Evolutionary conservation across 2,888 invertebrate genomes (phyloP).

Genomic region (Amphipyra tragopoginis): DNA sequence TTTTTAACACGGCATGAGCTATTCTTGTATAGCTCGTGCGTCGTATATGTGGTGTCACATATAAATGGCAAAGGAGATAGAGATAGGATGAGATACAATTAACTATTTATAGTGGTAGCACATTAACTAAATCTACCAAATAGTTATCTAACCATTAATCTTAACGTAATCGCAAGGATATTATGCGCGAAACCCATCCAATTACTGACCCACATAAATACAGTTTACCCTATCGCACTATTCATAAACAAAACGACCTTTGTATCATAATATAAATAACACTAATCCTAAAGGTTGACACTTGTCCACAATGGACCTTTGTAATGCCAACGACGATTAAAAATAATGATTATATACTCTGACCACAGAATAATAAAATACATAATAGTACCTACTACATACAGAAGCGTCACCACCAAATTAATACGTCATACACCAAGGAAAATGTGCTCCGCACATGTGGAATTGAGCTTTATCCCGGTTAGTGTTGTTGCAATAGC

Average conservation of each 20-base stretch:
- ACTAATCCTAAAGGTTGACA: constrained; percentile 40
- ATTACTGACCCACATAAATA: constrained; percentile 52
- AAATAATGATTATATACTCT: constrained; percentile 38
- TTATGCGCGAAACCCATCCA: constrained; percentile 34
- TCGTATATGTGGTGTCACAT: no score
- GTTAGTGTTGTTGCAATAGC: no score
- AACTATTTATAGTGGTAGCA: neutral
- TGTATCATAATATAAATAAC: constrained; percentile 46
- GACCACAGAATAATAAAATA: neutral
- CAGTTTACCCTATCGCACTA: constrained; percentile 45
- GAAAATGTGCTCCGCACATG: no score
- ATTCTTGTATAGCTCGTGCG: no score
- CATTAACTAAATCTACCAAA: constrained; percentile 2
- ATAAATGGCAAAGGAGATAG: no score
- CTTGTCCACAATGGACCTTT: constrained; percentile 30
- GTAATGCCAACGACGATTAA: constrained; percentile 45
- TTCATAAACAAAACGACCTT: constrained; percentile 49
- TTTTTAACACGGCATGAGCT: no score
- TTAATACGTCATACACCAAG: no score
- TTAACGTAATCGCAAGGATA: constrained; percentile 26
- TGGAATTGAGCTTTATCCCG: no score
- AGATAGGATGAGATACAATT: neutral
- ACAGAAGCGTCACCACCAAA: no score
- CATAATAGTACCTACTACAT: no score
- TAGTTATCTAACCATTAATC: constrained; percentile 28